These are phyloP conservation scores for Microdon myrmicae DNA, from an alignment of 2,888 invertebrate genomes.

Conservation along the genomic window DNA sequence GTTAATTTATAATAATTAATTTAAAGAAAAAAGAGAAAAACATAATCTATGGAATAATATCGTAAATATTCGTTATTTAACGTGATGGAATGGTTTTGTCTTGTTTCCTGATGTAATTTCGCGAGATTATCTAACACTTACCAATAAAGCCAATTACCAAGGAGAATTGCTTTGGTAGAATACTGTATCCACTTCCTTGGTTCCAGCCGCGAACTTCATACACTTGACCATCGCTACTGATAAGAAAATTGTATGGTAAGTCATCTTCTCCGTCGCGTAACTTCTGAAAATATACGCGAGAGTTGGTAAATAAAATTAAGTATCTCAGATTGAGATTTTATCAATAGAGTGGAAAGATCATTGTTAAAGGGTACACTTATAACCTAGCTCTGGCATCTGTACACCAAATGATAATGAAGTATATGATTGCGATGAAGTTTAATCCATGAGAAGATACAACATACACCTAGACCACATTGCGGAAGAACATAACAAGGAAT, in stretches of 20 bases:
- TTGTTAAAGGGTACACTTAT: too few species aligned
- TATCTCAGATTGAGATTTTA: neutral
- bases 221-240: constrained; percentile 68
- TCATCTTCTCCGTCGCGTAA: constrained; percentile 45
- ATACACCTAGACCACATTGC: too few species aligned
- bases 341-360: too few species aligned
- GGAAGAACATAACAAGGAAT: too few species aligned
- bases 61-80: constrained; percentile 9
- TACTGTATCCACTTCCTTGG: constrained; percentile 59
- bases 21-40: constrained; percentile 12
- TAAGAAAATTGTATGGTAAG: constrained; percentile 68
- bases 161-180: constrained; percentile 55
- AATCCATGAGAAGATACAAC: too few species aligned
- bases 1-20: constrained; percentile 6
- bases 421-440: too few species aligned
- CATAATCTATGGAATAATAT: constrained; percentile 2
- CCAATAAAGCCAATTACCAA: constrained; percentile 68
- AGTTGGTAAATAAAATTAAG: neutral
- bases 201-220: constrained; percentile 69
- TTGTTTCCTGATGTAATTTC: neutral
- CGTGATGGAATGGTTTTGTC: constrained; percentile 13
- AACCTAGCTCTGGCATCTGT: too few species aligned
- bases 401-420: too few species aligned
- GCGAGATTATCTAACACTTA: constrained; percentile 51
- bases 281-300: constrained; percentile 6